Evolutionary conservation across 1,140 invertebrate species (phyloP).

Genomic region (Magallana gigas): DNA sequence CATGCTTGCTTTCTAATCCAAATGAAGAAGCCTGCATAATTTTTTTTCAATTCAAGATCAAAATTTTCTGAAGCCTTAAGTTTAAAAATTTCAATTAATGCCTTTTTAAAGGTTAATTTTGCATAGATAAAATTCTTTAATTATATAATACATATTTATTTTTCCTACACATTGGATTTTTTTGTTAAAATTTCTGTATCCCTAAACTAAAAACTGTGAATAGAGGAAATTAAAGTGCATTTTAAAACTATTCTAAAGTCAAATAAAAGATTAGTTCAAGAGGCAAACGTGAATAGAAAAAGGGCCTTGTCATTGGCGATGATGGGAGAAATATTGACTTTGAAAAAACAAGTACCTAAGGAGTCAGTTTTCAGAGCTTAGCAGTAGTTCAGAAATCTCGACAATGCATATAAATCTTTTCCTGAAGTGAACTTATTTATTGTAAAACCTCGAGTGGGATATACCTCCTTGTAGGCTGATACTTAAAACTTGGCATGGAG

Average conservation of each 20-base stretch:
- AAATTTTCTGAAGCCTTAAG: too few species aligned
- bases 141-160: too few species aligned
- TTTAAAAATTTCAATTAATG: too few species aligned
- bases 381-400: constrained; percentile 12
- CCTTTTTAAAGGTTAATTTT: too few species aligned
- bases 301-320: constrained; percentile 10
- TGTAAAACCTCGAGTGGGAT: constrained; percentile 4
- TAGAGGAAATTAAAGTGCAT: background rate
- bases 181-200: background rate
- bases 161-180: too few species aligned
- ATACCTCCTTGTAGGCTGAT: background rate
- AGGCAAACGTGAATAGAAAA: background rate
- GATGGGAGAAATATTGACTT: constrained; percentile 14
- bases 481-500: constrained; percentile 24
- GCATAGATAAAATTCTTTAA: too few species aligned
- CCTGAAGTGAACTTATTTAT: background rate
- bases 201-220: background rate
- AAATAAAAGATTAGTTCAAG: background rate
- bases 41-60: too few species aligned
- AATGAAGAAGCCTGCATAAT: background rate
- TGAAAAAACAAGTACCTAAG: constrained; percentile 9
- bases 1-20: background rate
- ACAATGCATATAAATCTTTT: constrained; percentile 13
- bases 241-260: background rate
- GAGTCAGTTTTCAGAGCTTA: background rate